A percentile compares a stretch with the other conserved stretches of the same genome.
phyloP scores from a whole-genome alignment of 2,888 invertebrate genomes.

The Xanthorhoe spadicearia region DNA sequence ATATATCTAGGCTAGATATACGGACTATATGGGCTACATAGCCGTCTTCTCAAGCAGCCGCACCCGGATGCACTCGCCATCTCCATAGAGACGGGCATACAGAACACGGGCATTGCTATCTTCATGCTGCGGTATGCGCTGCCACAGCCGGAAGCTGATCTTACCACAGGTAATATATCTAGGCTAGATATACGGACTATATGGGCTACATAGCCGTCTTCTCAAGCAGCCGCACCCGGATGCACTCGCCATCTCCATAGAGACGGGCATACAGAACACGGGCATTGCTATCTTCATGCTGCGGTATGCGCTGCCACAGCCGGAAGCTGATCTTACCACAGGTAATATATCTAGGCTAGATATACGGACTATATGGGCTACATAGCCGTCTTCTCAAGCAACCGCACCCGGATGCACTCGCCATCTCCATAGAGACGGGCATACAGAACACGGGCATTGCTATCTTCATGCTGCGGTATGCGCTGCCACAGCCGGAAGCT shows the following conservation, averaged over 20 bases:
- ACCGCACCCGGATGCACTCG: conserved; percentile 88
- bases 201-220: conserved; percentile 86
- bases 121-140: conserved; percentile 93
- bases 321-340: conserved; percentile 94
- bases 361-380: too few species aligned
- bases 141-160: conserved; percentile 93
- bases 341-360: conserved; percentile 84
- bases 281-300: conserved; percentile 96
- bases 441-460: conserved; percentile 97
- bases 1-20: too few species aligned
- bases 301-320: conserved; percentile 91
- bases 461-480: conserved; percentile 93
- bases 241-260: conserved; percentile 94
- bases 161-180: conserved; percentile 89
- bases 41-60: conserved; percentile 85
- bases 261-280: conserved; percentile 97
- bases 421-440: conserved; percentile 96
- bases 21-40: conserved; percentile 88
- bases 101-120: conserved; percentile 97
- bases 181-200: too few species aligned
- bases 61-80: conserved; percentile 92
- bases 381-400: conserved; percentile 84
- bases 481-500: conserved; percentile 92
- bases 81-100: conserved; percentile 96
- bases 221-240: conserved; percentile 87